Percentiles rank a stretch among this genome's conserved stretches.
Conservation (phyloP, 2,888 invertebrate genomes). For the Dilophus febrilis region DNA sequence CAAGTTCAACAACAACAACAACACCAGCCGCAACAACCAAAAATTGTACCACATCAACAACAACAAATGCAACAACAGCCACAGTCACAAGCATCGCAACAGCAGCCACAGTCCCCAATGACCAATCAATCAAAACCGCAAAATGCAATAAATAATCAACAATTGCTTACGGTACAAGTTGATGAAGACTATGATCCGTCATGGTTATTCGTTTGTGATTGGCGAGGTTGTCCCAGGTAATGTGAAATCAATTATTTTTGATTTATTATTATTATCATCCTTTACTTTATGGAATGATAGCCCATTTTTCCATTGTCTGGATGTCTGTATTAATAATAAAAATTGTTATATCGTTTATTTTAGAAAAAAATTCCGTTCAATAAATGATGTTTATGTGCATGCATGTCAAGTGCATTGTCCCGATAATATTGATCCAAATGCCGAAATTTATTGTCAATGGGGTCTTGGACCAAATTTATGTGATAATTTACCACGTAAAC, state of each 20-base stretch:
- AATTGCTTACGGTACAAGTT: too few species aligned
- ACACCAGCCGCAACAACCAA: slow-evolving; percentile 6
- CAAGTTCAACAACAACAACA: slow-evolving; percentile 6
- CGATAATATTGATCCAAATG: slow-evolving; percentile 36
- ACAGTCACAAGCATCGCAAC: slow-evolving; percentile 5
- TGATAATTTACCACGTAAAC: slow-evolving; percentile 73
- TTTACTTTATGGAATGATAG: too few species aligned
- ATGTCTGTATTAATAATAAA: too few species aligned
- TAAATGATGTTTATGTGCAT: slow-evolving; percentile 72
- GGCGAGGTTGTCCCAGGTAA: slow-evolving; percentile 72
- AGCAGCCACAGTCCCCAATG: slow-evolving; percentile 2
- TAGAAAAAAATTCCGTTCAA: slow-evolving; percentile 48
- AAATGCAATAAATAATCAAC: too few species aligned
- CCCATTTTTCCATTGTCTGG: too few species aligned
- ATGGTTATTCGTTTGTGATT: slow-evolving; percentile 67
- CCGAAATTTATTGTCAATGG: slow-evolving; percentile 81
- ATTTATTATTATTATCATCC: too few species aligned
- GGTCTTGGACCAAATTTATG: slow-evolving; percentile 45
- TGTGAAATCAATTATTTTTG: too few species aligned
- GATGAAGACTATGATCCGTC: slow-evolving; percentile 21
- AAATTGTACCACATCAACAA: neutral
- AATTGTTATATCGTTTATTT: slow-evolving; percentile 1
- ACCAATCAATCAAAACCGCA: slow-evolving; percentile 4
- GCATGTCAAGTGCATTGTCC: slow-evolving; percentile 75
- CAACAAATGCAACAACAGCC: slow-evolving; percentile 1